Evolutionary conservation across 2,888 invertebrate species (phyloP).

Genomic region (Lymantria dispar): DNA sequence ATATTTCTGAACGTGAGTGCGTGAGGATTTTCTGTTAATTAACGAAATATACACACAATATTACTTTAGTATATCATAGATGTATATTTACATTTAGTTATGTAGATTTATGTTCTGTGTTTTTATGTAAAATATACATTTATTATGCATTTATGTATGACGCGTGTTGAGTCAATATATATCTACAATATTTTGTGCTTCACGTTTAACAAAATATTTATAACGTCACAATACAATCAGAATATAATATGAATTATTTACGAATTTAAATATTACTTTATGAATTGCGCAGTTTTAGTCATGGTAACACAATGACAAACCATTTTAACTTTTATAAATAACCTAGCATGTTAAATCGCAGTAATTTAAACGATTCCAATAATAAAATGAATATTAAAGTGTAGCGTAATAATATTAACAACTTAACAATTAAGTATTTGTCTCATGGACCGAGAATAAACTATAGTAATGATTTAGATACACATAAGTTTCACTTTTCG

Average conservation of each 20-base stretch:
- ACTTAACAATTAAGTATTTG: too few relatives aligned
- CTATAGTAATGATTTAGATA: too few relatives aligned
- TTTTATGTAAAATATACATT: neutral
- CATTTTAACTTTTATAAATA: neutral
- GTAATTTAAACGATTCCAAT: too few relatives aligned
- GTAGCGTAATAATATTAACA: too few relatives aligned
- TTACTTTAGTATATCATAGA: constrained; percentile 37
- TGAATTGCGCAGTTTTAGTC: neutral
- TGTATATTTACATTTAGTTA: neutral
- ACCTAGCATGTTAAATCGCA: too few relatives aligned
- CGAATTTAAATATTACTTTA: neutral
- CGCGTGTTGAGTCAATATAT: neutral
- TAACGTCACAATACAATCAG: neutral
- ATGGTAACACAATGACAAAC: neutral
- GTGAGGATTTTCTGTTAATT: constrained; percentile 73
- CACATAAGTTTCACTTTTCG: too few relatives aligned
- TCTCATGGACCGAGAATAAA: too few relatives aligned
- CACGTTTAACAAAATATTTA: neutral
- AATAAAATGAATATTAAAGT: too few relatives aligned
- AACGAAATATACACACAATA: constrained; percentile 50
- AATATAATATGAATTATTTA: neutral
- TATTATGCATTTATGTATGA: neutral
- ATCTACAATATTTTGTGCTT: neutral
- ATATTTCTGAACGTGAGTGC: constrained; percentile 62
- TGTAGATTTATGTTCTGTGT: neutral